Conservation (phyloP, 2,797 vertebrate species). For the Prunella strophiata region DNA sequence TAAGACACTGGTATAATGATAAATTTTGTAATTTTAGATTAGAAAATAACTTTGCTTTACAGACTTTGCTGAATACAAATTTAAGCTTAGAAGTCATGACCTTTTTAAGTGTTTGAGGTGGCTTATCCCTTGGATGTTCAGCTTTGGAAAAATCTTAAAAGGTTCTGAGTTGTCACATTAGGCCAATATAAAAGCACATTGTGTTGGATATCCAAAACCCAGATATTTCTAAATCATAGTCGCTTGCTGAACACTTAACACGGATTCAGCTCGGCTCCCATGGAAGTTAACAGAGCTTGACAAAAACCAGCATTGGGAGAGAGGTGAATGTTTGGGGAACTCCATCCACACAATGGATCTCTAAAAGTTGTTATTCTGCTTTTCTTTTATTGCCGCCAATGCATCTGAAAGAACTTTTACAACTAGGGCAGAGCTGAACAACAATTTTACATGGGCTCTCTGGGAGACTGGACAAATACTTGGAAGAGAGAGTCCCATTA, state of each 20-base stretch:
- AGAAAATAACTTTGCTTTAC: background rate
- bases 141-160: background rate
- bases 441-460: background rate
- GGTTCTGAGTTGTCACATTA: background rate
- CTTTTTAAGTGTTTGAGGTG: background rate
- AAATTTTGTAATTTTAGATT: background rate
- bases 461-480: conserved; percentile 19
- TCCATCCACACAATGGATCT: background rate
- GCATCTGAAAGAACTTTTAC: background rate
- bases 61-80: background rate
- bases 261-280: background rate
- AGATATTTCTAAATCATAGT: background rate
- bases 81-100: background rate
- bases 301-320: background rate
- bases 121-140: background rate
- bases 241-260: background rate
- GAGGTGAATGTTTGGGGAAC: background rate
- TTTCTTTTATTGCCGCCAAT: background rate
- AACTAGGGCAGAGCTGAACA: background rate
- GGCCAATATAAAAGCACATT: background rate
- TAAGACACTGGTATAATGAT: background rate
- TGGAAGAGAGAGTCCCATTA: conserved; percentile 41
- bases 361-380: background rate
- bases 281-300: background rate
- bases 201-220: background rate